Evolutionary conservation across 1,140 invertebrate species (phyloP).

Genomic region (Trinorchestia longiramus): DNA sequence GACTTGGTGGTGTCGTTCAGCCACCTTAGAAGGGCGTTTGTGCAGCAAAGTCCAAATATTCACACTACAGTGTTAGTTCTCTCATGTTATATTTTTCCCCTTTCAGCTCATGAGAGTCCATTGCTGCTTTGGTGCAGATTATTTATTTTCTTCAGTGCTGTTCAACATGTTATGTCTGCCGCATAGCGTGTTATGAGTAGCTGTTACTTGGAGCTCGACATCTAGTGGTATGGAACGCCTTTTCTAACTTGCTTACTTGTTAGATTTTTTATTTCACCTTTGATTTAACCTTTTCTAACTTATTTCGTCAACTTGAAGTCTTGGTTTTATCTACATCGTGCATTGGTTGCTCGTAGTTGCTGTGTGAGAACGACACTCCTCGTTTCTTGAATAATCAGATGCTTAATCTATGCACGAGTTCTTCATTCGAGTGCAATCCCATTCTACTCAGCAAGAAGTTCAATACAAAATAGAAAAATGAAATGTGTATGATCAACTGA

Average conservation of each 20-base stretch:
- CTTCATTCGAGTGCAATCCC: neutral
- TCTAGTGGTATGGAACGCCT: neutral
- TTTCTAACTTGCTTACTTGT: neutral
- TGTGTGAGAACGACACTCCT: neutral
- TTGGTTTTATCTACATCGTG: neutral
- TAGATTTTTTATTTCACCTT: no score
- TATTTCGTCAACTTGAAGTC: no score
- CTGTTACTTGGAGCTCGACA: neutral
- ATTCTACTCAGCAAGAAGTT: neutral
- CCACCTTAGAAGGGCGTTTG: no score
- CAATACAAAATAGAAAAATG: neutral
- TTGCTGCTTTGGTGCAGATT: neutral
- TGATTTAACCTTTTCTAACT: no score
- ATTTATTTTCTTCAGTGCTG: neutral
- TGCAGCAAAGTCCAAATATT: no score
- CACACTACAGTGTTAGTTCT: no score
- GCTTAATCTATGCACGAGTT: neutral
- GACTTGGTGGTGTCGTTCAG: no score
- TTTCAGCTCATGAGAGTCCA: neutral
- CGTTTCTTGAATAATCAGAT: neutral
- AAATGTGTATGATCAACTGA: neutral
- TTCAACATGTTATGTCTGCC: neutral
- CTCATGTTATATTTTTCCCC: neutral
- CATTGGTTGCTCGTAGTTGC: neutral
- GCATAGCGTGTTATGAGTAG: neutral